Evolutionary conservation across 1,140 invertebrate species (phyloP).

Genomic region (Cryptotermes secundus): DNA sequence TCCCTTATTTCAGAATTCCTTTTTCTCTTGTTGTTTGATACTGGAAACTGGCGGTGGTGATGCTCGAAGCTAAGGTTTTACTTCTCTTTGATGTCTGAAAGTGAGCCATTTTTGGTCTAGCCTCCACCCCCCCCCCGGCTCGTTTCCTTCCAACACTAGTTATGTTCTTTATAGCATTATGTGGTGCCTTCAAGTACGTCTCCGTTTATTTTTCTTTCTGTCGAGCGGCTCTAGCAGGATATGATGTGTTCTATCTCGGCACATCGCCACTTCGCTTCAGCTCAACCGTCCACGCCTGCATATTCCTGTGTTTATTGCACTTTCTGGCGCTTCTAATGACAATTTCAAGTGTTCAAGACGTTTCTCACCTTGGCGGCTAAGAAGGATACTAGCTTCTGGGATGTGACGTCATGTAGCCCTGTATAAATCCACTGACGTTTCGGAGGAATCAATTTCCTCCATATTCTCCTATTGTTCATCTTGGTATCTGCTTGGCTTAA

Average conservation of each 20-base stretch:
- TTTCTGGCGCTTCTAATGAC: not conserved
- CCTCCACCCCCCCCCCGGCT: not conserved
- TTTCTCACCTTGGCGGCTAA: too few species aligned
- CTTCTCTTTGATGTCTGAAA: conserved; percentile 15
- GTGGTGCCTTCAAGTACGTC: not conserved
- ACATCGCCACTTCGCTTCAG: not conserved
- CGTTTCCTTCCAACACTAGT: not conserved
- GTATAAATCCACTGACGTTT: too few species aligned
- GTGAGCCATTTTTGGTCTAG: conserved; percentile 5
- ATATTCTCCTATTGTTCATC: too few species aligned
- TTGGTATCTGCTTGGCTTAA: too few species aligned
- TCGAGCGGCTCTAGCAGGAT: not conserved
- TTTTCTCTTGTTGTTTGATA: not conserved
- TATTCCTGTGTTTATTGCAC: not conserved
- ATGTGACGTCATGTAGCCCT: too few species aligned
- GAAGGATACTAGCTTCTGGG: too few species aligned
- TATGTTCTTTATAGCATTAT: not conserved
- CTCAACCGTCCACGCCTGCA: not conserved
- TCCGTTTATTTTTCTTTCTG: conserved; percentile 8
- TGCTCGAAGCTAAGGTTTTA: not conserved
- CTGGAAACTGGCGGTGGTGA: not conserved
- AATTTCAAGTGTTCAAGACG: too few species aligned
- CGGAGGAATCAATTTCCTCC: too few species aligned
- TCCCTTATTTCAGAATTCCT: not conserved
- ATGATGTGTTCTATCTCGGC: not conserved